These are phyloP conservation scores for Rhincodon typus DNA, from an alignment of 2,797 vertebrate species.

Conservation along the genomic window DNA sequence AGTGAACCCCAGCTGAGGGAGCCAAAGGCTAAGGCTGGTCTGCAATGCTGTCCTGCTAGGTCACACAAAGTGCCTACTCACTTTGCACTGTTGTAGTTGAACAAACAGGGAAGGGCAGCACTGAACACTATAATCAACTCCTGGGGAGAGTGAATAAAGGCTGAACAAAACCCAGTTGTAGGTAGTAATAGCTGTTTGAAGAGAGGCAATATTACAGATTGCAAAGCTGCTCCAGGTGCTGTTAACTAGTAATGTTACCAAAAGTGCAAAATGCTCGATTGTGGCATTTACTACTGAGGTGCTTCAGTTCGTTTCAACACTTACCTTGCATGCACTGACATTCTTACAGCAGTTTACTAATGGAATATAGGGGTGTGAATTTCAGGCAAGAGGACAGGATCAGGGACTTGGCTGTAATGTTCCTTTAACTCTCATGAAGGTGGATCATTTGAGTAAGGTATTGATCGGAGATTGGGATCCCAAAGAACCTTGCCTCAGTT, in stretches of 20 bases:
- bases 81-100: constrained; percentile 14
- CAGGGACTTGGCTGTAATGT: background rate
- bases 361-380: background rate
- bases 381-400: background rate
- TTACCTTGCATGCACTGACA: background rate
- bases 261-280: background rate
- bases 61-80: constrained; percentile 14
- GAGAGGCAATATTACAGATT: constrained; percentile 5
- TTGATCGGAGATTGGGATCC: background rate
- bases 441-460: background rate
- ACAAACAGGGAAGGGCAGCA: constrained; percentile 28
- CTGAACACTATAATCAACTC: constrained; percentile 31
- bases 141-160: constrained; percentile 33
- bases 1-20: constrained; percentile 27
- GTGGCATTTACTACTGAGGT: background rate
- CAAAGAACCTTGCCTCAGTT: background rate
- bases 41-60: background rate
- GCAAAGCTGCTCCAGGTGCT: constrained; percentile 23
- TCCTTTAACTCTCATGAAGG: background rate
- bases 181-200: constrained; percentile 34
- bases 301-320: background rate
- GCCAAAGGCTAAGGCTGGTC: constrained; percentile 33
- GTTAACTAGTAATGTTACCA: background rate
- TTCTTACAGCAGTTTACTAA: background rate
- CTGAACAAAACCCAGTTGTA: constrained; percentile 35